Evolutionary conservation across 2,888 invertebrate species (phyloP).

Genomic region (Drosophila paramelanica): DNA sequence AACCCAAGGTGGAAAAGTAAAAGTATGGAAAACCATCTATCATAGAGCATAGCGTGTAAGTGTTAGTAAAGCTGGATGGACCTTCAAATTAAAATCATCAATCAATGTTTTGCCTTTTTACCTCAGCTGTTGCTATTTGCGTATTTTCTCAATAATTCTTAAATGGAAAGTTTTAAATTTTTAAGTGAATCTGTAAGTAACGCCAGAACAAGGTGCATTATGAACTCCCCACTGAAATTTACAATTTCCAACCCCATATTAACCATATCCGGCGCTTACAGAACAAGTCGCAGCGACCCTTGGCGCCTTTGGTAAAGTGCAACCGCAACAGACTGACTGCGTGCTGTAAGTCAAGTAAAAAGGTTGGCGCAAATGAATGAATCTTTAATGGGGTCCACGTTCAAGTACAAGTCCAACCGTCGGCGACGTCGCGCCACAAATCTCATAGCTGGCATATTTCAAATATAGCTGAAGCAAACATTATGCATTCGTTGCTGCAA

Average conservation of each 20-base stretch:
- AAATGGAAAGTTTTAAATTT: conserved; percentile 7
- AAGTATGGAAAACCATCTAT: conserved; percentile 50
- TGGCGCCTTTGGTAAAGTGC: conserved; percentile 37
- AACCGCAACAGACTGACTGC: conserved; percentile 59
- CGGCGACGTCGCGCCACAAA: conserved; percentile 61
- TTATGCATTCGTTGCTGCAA: conserved; percentile 78
- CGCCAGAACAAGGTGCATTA: conserved; percentile 13
- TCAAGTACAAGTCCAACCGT: conserved; percentile 19
- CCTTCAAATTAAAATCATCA: conserved; percentile 68
- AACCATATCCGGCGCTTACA: conserved; percentile 66
- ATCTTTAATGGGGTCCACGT: conserved; percentile 71
- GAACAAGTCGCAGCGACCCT: conserved; percentile 48
- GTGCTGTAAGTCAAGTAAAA: conserved; percentile 32
- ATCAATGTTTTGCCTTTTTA: conserved; percentile 46
- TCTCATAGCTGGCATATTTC: conserved; percentile 66
- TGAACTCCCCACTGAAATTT: conserved; percentile 11
- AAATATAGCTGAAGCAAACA: conserved; percentile 68
- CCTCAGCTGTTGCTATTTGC: conserved; percentile 21
- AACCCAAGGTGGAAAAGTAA: conserved; percentile 5
- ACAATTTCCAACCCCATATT: conserved; percentile 27
- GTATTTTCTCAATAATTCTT: neutral
- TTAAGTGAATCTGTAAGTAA: conserved; percentile 12
- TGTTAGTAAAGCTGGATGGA: conserved; percentile 13
- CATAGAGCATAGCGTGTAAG: conserved; percentile 42
- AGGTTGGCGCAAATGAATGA: conserved; percentile 66